Evolutionary conservation across 2,797 vertebrate genomes (phyloP), one percentile per base, ranked within the genome.

Genomic region (Sebastes kiyomatsui): DNA sequence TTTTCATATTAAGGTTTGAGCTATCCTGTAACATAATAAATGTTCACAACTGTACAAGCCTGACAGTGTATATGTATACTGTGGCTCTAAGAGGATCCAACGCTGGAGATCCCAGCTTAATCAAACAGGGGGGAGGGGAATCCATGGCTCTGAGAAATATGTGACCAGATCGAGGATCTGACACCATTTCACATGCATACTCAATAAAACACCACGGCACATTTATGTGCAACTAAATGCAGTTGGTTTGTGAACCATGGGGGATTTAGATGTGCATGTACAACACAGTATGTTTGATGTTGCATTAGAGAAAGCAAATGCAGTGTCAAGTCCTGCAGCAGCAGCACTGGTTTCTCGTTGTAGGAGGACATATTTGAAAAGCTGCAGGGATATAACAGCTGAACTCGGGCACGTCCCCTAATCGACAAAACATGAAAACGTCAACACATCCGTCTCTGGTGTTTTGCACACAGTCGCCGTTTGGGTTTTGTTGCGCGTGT

Each of bases 121-220:
- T 79, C 59, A 72, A 68, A 72, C 16, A 38, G 84, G 82, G 81
- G 85, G 85, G 81, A 76, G 79, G 82, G 90, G 76, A 82, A 88
- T 79, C 56, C 68, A 71, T 2, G 30, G 27, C 65, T 66, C 32
- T 71, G 38, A 80, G 33, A 81, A 77, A 77, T 77, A 81, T 80
- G 55, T 54, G 67, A 77, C 55, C 55, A 67, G 42, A 72, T 70
- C 16, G 20, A 67, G 42, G 30, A 80, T 79, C 27, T 69, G 32
- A 77, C 67, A 79, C 27, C 4, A 42, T 61, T 49, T 61, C 30
- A 70, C 4, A 55, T 14, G 27, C 30, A 75, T 54, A 22, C 2
- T 35, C 46, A 22, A 18, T 64, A 23, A 56, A 58, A 30, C 65
- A n/a, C 5, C 16, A 54, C 30, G 11, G 22, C 23, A 35, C 3